Percentiles rank a stretch among this genome's conserved stretches.
Conservation (phyloP, 2,888 invertebrate species). For the Pachycephus smyrnensis region DNA sequence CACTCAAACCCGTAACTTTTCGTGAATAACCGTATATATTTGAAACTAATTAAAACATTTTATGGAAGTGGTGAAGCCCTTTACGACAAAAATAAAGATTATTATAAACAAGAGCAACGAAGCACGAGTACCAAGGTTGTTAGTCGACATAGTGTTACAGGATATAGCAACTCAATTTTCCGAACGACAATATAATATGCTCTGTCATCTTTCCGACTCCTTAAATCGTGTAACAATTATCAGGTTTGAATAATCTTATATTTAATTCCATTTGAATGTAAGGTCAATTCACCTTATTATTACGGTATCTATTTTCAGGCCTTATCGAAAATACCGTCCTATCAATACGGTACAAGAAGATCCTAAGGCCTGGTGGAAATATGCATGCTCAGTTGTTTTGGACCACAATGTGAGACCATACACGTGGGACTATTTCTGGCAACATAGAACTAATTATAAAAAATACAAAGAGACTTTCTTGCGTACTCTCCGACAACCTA, state of each 20-base stretch:
- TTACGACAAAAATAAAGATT: constrained; percentile 82
- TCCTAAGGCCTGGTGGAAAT: constrained; percentile 80
- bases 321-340: constrained; percentile 74
- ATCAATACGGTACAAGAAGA: constrained; percentile 70
- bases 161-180: constrained; percentile 82
- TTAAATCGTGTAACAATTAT: constrained; percentile 77
- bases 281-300: background rate
- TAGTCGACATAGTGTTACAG: constrained; percentile 77
- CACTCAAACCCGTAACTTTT: background rate
- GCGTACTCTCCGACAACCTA: constrained; percentile 77
- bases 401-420: constrained; percentile 80
- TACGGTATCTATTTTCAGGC: constrained; percentile 29
- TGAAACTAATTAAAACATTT: constrained; percentile 3
- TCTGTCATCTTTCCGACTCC: constrained; percentile 71
- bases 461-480: constrained; percentile 79
- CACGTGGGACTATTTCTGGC: constrained; percentile 79
- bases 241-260: constrained; percentile 67
- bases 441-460: constrained; percentile 77
- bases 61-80: constrained; percentile 79
- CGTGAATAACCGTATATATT: background rate
- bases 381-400: constrained; percentile 77
- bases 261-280: constrained; percentile 28
- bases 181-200: constrained; percentile 77
- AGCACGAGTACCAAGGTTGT: constrained; percentile 73
- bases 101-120: constrained; percentile 77